Evolutionary conservation across 1,140 invertebrate genomes (phyloP).

Genomic region (Temnothorax longispinosus): DNA sequence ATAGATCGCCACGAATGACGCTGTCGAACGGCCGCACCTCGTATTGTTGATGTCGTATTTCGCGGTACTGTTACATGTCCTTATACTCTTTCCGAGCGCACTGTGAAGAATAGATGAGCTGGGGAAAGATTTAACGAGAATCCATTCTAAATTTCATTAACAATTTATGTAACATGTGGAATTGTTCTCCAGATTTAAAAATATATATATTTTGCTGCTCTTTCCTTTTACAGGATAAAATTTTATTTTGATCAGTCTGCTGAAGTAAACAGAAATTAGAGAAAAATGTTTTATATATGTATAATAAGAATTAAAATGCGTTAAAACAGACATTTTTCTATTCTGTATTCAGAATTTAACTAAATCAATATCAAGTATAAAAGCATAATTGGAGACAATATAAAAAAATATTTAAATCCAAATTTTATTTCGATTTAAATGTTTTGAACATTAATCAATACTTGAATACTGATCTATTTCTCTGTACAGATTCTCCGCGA

Average conservation of each 20-base stretch:
- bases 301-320: not conserved
- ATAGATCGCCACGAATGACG: conserved; percentile 12
- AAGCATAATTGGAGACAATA: not conserved
- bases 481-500: not conserved
- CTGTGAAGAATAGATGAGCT: not conserved
- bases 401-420: not conserved
- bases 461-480: not conserved
- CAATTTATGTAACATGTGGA: not conserved
- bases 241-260: not conserved
- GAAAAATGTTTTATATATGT: not conserved
- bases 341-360: not conserved
- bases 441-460: too few relatives aligned
- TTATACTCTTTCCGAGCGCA: not conserved
- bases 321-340: not conserved
- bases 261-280: not conserved
- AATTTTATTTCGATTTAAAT: not conserved
- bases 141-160: not conserved
- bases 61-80: not conserved
- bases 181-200: not conserved
- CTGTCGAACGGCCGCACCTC: not conserved
- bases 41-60: not conserved
- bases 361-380: not conserved
- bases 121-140: not conserved
- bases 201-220: not conserved
- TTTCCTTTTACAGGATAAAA: not conserved